A percentile compares a stretch with the other conserved stretches of the same genome.
Conservation (phyloP, 1,140 invertebrate species). For the Acromyrmex heyeri region DNA sequence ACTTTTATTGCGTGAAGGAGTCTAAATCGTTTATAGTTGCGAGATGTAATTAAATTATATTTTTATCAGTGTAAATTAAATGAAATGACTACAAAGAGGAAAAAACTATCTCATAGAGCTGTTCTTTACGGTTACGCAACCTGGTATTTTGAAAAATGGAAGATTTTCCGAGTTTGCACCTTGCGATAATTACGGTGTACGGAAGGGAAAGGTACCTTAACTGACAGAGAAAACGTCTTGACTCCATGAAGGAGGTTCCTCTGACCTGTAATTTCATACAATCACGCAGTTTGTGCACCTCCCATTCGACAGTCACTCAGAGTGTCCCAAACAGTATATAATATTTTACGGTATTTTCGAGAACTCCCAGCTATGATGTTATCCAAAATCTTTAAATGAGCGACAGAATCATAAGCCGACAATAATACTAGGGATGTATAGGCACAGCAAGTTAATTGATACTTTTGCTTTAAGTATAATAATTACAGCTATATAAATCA, state of each 20-base stretch:
- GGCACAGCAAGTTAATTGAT: slow-evolving; percentile 68
- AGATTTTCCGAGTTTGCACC: slow-evolving; percentile 82
- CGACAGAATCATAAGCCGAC: slow-evolving; percentile 46
- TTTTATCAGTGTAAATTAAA: slow-evolving; percentile 18
- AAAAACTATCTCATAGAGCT: not conserved
- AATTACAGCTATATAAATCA: slow-evolving; percentile 69
- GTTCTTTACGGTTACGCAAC: slow-evolving; percentile 61
- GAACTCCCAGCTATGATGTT: slow-evolving; percentile 30
- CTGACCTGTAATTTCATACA: slow-evolving; percentile 79
- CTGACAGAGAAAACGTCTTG: slow-evolving; percentile 57
- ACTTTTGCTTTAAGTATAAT: slow-evolving; percentile 66
- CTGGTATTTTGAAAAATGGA: slow-evolving; percentile 73
- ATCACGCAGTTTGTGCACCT: slow-evolving; percentile 78
- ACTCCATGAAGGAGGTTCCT: slow-evolving; percentile 68
- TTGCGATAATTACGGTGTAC: slow-evolving; percentile 79
- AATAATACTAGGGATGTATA: slow-evolving; percentile 28
- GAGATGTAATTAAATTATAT: slow-evolving; percentile 3
- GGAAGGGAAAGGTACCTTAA: slow-evolving; percentile 69
- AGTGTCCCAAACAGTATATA: slow-evolving; percentile 29
- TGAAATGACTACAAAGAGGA: slow-evolving; percentile 13
- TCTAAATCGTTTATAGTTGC: not conserved
- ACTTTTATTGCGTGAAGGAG: not conserved
- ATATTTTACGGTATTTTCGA: slow-evolving; percentile 24
- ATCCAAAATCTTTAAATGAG: slow-evolving; percentile 59
- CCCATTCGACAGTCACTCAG: slow-evolving; percentile 68